Evolutionary conservation across 2,797 vertebrate species (phyloP).

Genomic region (Epinephelus coioides): DNA sequence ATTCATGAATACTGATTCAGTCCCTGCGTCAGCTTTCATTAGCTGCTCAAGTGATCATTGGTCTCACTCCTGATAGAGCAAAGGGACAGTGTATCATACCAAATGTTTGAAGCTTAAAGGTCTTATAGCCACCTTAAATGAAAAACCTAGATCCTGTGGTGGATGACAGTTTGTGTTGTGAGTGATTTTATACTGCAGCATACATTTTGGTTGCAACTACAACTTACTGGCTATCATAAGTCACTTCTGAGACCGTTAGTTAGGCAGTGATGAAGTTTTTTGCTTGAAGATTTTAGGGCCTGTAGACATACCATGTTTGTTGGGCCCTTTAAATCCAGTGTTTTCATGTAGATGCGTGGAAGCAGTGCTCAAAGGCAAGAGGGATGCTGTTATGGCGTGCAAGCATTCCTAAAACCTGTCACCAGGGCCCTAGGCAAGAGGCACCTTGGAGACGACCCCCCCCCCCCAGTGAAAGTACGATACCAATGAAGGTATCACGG

Average conservation of each 20-base stretch:
- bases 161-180: slow-evolving; percentile 5
- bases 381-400: no score
- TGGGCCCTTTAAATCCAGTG: no score
- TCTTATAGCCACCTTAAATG: neutral
- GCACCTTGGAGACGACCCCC: no score
- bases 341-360: no score
- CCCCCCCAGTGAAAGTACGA: no score
- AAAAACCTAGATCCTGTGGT: neutral
- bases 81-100: neutral
- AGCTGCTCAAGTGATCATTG: slow-evolving; percentile 17
- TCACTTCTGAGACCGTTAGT: neutral
- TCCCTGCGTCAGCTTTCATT: slow-evolving; percentile 52
- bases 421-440: no score
- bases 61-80: slow-evolving; percentile 20
- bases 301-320: no score
- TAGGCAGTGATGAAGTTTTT: neutral
- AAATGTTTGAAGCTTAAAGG: slow-evolving; percentile 10
- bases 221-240: slow-evolving; percentile 10
- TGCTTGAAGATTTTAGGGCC: neutral
- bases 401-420: no score
- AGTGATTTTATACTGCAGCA: slow-evolving; percentile 5
- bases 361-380: no score
- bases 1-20: slow-evolving; percentile 64
- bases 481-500: no score
- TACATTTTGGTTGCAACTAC: slow-evolving; percentile 6